Evolutionary conservation across 1,140 invertebrate species (phyloP).

Genomic region (Drosophila watanabei): DNA sequence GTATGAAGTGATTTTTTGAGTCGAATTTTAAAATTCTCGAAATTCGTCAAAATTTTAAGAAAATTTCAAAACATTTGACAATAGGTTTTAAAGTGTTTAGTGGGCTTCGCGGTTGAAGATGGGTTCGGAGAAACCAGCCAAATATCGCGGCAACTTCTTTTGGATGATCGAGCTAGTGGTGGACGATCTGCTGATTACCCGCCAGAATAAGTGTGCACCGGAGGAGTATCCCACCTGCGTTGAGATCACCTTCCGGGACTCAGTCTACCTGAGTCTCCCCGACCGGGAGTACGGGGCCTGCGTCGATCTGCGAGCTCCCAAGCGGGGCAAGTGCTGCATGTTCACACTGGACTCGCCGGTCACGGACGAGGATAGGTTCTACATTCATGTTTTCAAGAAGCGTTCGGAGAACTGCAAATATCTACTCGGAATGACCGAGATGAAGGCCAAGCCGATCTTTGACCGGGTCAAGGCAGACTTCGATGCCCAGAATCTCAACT

Average conservation of each 20-base stretch:
- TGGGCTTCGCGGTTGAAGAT: not conserved
- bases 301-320: slow-evolving; percentile 48
- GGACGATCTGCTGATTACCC: slow-evolving; percentile 74
- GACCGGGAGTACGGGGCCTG: slow-evolving; percentile 75
- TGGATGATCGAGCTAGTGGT: slow-evolving; percentile 82
- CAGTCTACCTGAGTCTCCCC: slow-evolving; percentile 60
- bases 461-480: slow-evolving; percentile 72
- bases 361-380: slow-evolving; percentile 64
- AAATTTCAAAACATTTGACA: not conserved
- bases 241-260: slow-evolving; percentile 73
- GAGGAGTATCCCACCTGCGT: slow-evolving; percentile 80
- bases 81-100: not conserved
- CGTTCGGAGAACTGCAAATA: slow-evolving; percentile 72
- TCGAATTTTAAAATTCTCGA: not conserved
- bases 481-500: slow-evolving; percentile 61
- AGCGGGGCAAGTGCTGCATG: slow-evolving; percentile 74
- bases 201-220: slow-evolving; percentile 74
- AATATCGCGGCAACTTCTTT: slow-evolving; percentile 39
- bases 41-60: not conserved
- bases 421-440: slow-evolving; percentile 66
- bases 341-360: slow-evolving; percentile 73
- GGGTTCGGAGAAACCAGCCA: not conserved
- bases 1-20: not conserved
- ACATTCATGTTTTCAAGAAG: slow-evolving; percentile 77
- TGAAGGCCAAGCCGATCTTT: slow-evolving; percentile 70